Evolutionary conservation across 2,888 invertebrate species (phyloP).

Genomic region (Trachelus stipa): DNA sequence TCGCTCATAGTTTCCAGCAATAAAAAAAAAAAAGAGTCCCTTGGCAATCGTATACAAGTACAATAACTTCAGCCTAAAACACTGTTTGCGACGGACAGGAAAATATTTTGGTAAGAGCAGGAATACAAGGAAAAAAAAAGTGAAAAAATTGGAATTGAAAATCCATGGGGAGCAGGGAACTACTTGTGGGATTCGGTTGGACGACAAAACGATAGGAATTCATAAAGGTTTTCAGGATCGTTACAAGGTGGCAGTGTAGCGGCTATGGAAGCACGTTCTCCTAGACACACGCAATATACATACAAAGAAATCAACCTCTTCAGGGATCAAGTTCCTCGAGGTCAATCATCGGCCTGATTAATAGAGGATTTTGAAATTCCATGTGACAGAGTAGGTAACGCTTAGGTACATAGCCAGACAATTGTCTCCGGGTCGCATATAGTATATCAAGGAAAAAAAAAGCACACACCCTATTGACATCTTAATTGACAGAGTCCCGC

Average conservation of each 20-base stretch:
- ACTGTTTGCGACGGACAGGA: neutral
- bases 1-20: neutral
- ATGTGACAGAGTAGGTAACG: neutral
- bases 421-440: neutral
- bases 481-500: slow-evolving; percentile 31
- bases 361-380: neutral
- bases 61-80: neutral
- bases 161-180: neutral
- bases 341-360: neutral
- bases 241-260: slow-evolving; percentile 10
- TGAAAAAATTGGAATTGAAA: neutral
- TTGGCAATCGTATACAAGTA: neutral
- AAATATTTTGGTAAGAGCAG: too few relatives aligned
- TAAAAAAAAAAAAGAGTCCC: neutral
- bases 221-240: neutral
- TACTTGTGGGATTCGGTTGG: neutral
- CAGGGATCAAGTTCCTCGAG: neutral
- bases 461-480: slow-evolving; percentile 18
- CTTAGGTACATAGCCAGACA: neutral
- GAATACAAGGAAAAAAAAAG: neutral
- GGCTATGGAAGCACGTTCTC: slow-evolving; percentile 12
- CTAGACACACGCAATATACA: neutral
- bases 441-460: neutral
- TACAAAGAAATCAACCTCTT: neutral
- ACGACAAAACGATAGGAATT: neutral